A percentile compares a stretch with the other conserved stretches of the same genome.
These are phyloP conservation scores for Xestia ashworthii DNA, from an alignment of 2,888 invertebrate species.

Conservation along the genomic window DNA sequence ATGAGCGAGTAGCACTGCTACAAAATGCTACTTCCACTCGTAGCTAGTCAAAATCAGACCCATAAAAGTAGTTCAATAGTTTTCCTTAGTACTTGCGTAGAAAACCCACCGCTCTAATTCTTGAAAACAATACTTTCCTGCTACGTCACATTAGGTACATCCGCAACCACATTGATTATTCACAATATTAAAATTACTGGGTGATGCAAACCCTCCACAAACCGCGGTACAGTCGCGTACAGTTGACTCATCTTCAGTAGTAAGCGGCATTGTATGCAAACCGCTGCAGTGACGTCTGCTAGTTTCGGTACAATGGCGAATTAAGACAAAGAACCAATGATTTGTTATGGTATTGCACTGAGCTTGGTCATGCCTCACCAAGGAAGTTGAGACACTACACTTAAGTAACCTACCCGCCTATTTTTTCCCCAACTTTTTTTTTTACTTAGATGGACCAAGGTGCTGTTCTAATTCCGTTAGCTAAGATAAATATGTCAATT, in stretches of 20 bases:
- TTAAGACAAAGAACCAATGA: slow-evolving; percentile 70
- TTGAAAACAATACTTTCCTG: slow-evolving; percentile 20
- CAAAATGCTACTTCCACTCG: background rate
- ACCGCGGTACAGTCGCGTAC: slow-evolving; percentile 32
- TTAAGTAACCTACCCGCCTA: slow-evolving; percentile 47
- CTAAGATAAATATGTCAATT: slow-evolving; percentile 24
- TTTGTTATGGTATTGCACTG: slow-evolving; percentile 68
- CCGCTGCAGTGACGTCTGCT: slow-evolving; percentile 62
- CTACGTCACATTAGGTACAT: slow-evolving; percentile 14
- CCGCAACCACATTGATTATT: slow-evolving; percentile 38
- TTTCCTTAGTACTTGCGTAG: background rate
- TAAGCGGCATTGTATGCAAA: slow-evolving; percentile 74
- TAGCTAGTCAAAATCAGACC: background rate
- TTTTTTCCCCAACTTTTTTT: slow-evolving; percentile 21
- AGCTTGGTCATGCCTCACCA: slow-evolving; percentile 64
- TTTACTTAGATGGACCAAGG: slow-evolving; percentile 1
- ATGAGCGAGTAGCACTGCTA: background rate
- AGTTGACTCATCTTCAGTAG: slow-evolving; percentile 55
- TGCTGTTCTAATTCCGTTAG: slow-evolving; percentile 36
- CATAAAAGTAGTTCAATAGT: background rate
- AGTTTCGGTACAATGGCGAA: slow-evolving; percentile 73
- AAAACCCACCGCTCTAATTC: background rate
- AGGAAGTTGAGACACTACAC: slow-evolving; percentile 55
- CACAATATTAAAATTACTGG: slow-evolving; percentile 43
- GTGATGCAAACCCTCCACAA: slow-evolving; percentile 45